Evolutionary conservation across 2,113 vertebrate species (phyloP).

Genomic region (Alectura lathami): DNA sequence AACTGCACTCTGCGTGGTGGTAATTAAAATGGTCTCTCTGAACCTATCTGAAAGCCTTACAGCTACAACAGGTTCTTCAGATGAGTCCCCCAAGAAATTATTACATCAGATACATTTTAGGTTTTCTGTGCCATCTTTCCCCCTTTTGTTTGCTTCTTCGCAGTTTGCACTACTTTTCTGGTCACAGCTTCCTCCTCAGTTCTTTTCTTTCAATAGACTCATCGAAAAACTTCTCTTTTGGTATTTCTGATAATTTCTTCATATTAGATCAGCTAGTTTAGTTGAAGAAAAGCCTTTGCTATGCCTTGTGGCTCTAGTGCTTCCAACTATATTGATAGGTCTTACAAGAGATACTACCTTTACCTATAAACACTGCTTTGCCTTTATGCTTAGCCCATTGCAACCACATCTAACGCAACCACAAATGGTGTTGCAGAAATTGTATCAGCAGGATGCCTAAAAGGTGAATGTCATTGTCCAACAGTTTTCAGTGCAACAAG

Average conservation of each 20-base stretch:
- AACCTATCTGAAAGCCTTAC: not conserved
- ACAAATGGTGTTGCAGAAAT: not conserved
- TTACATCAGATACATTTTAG: not conserved
- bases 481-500: not conserved
- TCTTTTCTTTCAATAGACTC: not conserved
- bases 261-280: not conserved
- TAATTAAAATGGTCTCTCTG: not conserved
- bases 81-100: not conserved
- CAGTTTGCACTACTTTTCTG: not conserved
- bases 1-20: not conserved
- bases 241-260: not conserved
- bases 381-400: not conserved
- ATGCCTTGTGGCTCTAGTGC: not conserved
- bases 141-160: not conserved
- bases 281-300: not conserved
- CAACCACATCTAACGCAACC: slow-evolving; percentile 43
- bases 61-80: not conserved
- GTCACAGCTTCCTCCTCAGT: not conserved
- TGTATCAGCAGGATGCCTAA: not conserved
- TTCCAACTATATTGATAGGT: not conserved
- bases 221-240: not conserved
- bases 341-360: not conserved
- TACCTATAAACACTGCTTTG: slow-evolving; percentile 26
- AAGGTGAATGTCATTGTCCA: not conserved
- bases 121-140: not conserved